Evolutionary conservation across 2,797 vertebrate species (phyloP), one percentile per base, ranked within the genome.

Genomic region (Galagoides demidoff): DNA sequence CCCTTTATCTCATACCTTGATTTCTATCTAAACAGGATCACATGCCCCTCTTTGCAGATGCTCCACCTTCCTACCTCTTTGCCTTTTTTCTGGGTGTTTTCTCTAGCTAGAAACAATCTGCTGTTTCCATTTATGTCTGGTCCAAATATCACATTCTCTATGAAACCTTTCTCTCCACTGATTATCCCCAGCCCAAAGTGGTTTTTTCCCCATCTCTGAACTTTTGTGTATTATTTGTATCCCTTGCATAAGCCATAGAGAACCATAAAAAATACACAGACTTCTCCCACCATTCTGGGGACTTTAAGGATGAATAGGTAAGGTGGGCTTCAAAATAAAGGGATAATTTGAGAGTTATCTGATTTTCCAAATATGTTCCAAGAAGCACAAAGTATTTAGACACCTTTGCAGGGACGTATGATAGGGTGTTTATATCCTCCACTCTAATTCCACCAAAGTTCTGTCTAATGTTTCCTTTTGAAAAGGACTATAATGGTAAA

Each of bases 281-380:
- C 23, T 90, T 85, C 45, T 74, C 29, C 64, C 29, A 86, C 20
- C 45, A 34, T 57, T 85, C 25, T 49, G 63, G 43, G 29, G 63
- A 63, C 63, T 77, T 45, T 43, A 39, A 82, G 82, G 68, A 20
- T 23, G 78, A 34, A 43, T 64, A 31, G 43, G 34, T 31, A 77
- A n/a, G 63, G 61, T 55, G 25, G 52, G 5, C 43, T 90, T 95
- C 9, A 23, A n/a, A 34, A 90, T 45, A 77, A 63, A 74, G 84
- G 43, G 70, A 70, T 90, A 29, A 39, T 39, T 20, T 63, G 39
- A 90, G 39, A 61, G 25, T 31, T 70, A 31, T 1, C 13, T 70
- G 61, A 55, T 77, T 86, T 90, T 90, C n/a, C 11, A 70, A 82
- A 82, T 55, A 77, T 17, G 61, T 93, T 83, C 52, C 64, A 77